Conservation (phyloP, 2,797 vertebrate species). For the Xiphorhynchus erythropygius region DNA sequence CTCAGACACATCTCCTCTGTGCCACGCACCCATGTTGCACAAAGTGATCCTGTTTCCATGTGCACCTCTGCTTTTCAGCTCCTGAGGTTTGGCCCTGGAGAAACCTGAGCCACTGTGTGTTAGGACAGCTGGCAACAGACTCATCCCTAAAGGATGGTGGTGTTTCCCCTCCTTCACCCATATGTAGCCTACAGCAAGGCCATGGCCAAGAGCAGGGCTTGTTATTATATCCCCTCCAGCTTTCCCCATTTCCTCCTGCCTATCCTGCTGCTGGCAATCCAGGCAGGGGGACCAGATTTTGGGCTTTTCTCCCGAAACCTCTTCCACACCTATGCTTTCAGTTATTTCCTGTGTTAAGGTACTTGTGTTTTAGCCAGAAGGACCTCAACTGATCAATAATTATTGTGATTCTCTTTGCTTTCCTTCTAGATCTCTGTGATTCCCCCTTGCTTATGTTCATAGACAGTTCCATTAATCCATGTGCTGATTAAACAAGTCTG, state of each 20-base stretch:
- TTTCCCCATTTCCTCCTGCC: not conserved
- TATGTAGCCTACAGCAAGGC: too few species aligned
- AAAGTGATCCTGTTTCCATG: rapidly evolving
- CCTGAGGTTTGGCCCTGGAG: not conserved
- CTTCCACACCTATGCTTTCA: not conserved
- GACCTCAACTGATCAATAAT: not conserved
- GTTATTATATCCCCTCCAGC: not conserved
- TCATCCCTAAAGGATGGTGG: rapidly evolving
- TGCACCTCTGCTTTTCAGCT: not conserved
- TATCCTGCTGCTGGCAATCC: not conserved
- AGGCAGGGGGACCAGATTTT: not conserved
- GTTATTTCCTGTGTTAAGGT: not conserved
- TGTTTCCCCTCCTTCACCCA: not conserved
- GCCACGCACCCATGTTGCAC: rapidly evolving
- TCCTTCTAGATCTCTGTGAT: not conserved
- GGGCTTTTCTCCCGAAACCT: not conserved
- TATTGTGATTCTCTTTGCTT: not conserved
- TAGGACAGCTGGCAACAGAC: not conserved
- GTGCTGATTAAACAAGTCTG: not conserved
- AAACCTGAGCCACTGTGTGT: not conserved
- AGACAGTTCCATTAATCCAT: not conserved
- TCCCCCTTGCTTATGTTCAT: not conserved
- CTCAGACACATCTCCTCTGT: rapidly evolving
- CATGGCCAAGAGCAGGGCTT: not conserved
- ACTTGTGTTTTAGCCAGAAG: not conserved